These are phyloP conservation scores for Eulimnadia texana DNA, from an alignment of 1,140 invertebrate genomes.

Conservation along the genomic window DNA sequence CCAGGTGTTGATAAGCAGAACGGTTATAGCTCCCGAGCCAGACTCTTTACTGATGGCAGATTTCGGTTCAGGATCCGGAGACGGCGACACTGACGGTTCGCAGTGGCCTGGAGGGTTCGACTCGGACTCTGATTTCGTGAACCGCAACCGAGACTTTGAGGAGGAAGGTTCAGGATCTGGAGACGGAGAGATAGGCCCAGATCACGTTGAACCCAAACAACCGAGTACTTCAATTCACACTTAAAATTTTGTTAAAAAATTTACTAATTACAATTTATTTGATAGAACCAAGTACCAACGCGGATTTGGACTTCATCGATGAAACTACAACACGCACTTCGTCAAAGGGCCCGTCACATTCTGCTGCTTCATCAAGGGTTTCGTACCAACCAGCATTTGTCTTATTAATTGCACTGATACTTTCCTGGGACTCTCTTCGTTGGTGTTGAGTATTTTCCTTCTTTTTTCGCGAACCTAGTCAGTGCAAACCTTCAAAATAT, in stretches of 20 bases:
- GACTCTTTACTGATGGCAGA: slow-evolving; percentile 13
- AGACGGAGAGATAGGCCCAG: neutral
- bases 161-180: slow-evolving; percentile 7
- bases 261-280: neutral
- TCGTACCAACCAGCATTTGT: too few species aligned
- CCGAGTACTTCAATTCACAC: neutral
- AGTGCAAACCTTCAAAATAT: too few species aligned
- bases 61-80: slow-evolving; percentile 13
- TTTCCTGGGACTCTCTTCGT: too few species aligned
- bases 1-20: slow-evolving; percentile 13
- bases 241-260: neutral
- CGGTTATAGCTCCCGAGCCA: slow-evolving; percentile 6
- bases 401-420: too few species aligned
- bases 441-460: too few species aligned
- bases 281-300: too few species aligned
- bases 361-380: too few species aligned
- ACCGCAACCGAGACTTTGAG: neutral
- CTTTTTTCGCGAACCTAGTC: too few species aligned
- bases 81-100: neutral
- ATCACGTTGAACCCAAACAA: neutral
- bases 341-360: too few species aligned
- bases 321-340: too few species aligned
- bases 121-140: neutral
- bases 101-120: neutral
- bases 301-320: too few species aligned